A percentile compares a stretch with the other conserved stretches of the same genome.
These are phyloP conservation scores for Formica selysi DNA, from an alignment of 1,140 invertebrate species.

Conservation along the genomic window DNA sequence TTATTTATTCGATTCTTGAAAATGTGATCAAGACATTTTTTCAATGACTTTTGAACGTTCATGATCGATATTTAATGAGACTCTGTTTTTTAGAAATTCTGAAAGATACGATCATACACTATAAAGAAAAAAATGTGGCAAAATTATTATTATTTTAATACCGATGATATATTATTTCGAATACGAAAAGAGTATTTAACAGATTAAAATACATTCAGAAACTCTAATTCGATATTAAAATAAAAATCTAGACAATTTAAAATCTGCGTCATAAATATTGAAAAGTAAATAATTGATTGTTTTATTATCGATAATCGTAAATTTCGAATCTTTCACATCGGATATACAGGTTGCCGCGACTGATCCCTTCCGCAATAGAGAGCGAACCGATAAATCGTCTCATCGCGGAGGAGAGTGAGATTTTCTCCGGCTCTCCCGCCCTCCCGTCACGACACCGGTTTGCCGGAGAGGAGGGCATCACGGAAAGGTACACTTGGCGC, in stretches of 20 bases:
- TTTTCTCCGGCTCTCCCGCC: background rate
- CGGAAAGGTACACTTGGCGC: conserved; percentile 66
- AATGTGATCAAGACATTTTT: too few relatives aligned
- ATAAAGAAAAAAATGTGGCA: background rate
- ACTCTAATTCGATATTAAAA: background rate
- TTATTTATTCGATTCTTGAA: background rate
- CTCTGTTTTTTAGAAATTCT: too few relatives aligned
- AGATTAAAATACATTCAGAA: background rate
- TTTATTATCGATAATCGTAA: background rate
- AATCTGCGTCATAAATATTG: background rate
- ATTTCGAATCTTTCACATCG: background rate
- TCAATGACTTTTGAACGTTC: too few relatives aligned
- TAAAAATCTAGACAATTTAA: background rate
- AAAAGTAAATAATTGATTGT: background rate
- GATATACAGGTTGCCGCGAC: background rate
- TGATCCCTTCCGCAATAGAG: background rate
- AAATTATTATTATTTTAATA: background rate
- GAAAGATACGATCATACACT: too few relatives aligned
- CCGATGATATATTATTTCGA: background rate
- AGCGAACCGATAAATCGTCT: background rate
- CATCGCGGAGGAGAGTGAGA: background rate
- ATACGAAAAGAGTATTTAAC: background rate
- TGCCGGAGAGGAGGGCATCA: conserved; percentile 35
- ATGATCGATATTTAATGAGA: too few relatives aligned
- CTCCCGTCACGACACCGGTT: conserved; percentile 24